Percentiles rank a stretch among this genome's conserved stretches.
Conservation (phyloP, 2,797 vertebrate species). For the Crocodylus rhombifer region DNA sequence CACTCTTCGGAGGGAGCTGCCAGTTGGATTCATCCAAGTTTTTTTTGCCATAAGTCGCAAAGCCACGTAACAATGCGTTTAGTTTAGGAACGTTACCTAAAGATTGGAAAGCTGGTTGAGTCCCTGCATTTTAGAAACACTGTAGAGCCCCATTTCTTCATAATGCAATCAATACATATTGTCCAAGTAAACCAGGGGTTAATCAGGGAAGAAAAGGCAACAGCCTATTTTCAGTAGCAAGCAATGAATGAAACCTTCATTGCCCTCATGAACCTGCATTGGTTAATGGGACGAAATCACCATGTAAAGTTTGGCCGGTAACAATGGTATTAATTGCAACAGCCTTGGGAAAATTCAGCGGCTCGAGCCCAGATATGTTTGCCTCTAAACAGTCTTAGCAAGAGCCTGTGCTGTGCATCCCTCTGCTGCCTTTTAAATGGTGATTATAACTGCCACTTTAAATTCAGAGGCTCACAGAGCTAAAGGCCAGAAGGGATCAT, state of each 20-base stretch:
- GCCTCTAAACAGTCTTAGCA: not conserved
- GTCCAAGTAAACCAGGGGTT: slow-evolving; percentile 53
- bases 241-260: slow-evolving; percentile 46
- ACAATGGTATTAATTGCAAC: slow-evolving; percentile 4
- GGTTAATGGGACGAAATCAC: not conserved
- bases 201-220: slow-evolving; percentile 50
- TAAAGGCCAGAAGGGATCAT: not conserved
- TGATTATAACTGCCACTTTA: not conserved
- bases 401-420: not conserved
- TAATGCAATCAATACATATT: slow-evolving; percentile 45
- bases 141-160: slow-evolving; percentile 10
- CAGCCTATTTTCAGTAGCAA: not conserved
- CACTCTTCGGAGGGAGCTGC: not conserved
- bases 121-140: slow-evolving; percentile 41
- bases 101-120: slow-evolving; percentile 53
- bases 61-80: not conserved
- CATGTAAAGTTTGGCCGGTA: not conserved
- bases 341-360: not conserved
- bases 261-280: slow-evolving; percentile 3
- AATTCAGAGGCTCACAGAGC: not conserved
- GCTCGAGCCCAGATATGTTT: not conserved
- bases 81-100: slow-evolving; percentile 45
- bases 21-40: not conserved
- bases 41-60: not conserved
- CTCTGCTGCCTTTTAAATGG: accelerated